Percentiles rank a stretch among this genome's conserved stretches.
Evolutionary conservation across 2,113 vertebrate species (phyloP).

Genomic region (Poecile atricapillus): DNA sequence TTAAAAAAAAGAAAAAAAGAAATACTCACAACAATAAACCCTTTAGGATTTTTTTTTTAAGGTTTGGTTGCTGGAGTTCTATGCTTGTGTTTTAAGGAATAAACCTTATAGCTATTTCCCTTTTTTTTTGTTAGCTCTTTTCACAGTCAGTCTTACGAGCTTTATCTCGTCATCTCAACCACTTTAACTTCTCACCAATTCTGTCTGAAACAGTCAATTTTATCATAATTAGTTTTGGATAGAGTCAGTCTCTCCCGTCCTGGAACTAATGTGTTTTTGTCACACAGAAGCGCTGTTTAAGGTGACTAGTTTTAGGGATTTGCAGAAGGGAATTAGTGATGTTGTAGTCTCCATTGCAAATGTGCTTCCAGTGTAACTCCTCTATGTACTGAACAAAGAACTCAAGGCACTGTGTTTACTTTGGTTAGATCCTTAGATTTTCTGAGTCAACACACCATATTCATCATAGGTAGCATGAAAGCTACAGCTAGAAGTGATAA

Average conservation of each 20-base stretch:
- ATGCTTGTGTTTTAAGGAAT: not conserved
- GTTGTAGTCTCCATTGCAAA: not conserved
- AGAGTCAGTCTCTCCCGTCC: not conserved
- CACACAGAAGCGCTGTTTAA: not conserved
- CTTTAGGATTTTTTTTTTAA: not conserved
- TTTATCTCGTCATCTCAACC: not conserved
- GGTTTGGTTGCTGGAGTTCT: rapidly evolving
- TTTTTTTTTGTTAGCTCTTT: not conserved
- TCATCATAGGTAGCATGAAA: not conserved
- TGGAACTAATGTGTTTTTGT: not conserved
- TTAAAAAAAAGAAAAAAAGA: not conserved
- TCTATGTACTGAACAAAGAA: not conserved
- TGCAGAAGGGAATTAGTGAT: not conserved
- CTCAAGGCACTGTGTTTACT: not conserved
- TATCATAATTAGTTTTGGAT: not conserved
- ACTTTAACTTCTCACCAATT: not conserved
- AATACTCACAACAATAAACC: not conserved
- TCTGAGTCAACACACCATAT: not conserved
- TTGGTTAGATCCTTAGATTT: not conserved
- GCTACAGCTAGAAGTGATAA: not conserved
- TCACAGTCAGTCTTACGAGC: not conserved
- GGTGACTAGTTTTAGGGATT: not conserved
- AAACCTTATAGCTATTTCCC: not conserved
- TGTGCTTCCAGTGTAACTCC: not conserved
- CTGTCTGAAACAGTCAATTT: not conserved